Evolutionary conservation across 2,797 vertebrate species (phyloP), one percentile per base, ranked within the genome.

Genomic region (Hephaestus fuliginosus): DNA sequence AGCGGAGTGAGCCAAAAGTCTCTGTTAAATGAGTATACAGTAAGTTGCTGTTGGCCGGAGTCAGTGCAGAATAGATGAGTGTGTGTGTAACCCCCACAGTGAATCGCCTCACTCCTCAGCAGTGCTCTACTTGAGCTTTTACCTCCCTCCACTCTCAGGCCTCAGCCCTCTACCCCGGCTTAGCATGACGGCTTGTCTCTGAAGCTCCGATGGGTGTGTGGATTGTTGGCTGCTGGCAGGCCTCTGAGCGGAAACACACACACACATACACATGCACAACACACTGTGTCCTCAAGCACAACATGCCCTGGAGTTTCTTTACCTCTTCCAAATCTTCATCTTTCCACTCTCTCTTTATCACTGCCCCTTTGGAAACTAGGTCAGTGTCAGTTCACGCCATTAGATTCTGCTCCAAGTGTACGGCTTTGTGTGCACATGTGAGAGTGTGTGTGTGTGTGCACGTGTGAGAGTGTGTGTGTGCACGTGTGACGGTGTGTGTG

Each of bases 301-400:
- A 67, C 36, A 78, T 79, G 77, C 36, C 76, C 89, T 66, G 33
- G 71, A 90, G 89, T 90, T 91, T 82, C 76, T 92, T 91, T 76
- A 84, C 87, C 73, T 82, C 78, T 13, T 80, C 79, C 80, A 82
- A 78, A 83, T 82, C 75, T 78, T 72, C 74, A 75, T 86, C 75
- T 89, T 84, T 90, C 84, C 86, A 79, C 73, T 85, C 70, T 66
- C 63, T 80, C 73, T 86, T 89, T 90, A 90, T 91, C 82, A 48
- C 53, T 80, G 49, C 73, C 69, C 80, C 44, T 49, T 63, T 85
- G 61, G 66, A 91, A 93, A 90, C 82, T 87, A 92, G 90, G 86
- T 92, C 88, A 89, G 48, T 64, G 77, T 92, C 76, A 83, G 71
- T 84, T 88, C 80, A 82, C 74, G 78, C 66, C 70, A 86, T 88